Evolutionary conservation across 2,113 vertebrate genomes (phyloP), one percentile per base, ranked within the genome.

Genomic region (Salvelinus fontinalis): DNA sequence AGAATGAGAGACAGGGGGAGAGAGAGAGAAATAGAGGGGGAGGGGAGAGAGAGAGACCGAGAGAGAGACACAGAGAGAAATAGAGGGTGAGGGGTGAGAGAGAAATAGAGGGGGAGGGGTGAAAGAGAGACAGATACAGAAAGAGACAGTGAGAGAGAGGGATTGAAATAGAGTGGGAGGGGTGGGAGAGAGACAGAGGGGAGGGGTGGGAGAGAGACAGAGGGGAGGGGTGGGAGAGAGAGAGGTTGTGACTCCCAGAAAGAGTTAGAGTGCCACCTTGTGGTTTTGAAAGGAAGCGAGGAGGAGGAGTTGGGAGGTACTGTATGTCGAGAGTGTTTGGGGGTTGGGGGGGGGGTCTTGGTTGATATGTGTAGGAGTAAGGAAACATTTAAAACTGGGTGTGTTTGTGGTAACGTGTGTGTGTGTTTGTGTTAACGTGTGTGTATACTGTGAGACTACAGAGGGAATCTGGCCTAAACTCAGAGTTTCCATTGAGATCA

Each of bases 401-500:
- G 5, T 34, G 5, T 34, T 5, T 34, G 5, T 34, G 34, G 7
- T 29, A 27, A 27, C 27, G 75, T 76, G 66, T 39, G 60, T 49
- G 3, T 26, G 48, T 69, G 62, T 60, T 3, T 68, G 48, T 70
- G 39, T 6, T 29, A 29, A 3, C 24, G 8, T 44, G 39, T 44
- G 39, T 44, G 39, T 44, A 16, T 14, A 54, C 51, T 65, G 71
- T 57, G 59, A 70, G 67, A 82, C 74, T 80, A 76, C 71, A 59
- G 31, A 20, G 24, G 67, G 86, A 66, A 73, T n/a, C 81, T 88
- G 86, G 79, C 83, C 71, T 69, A 60, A 29, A 86, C 80, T 91
- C 86, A 89, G 34, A 83, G 71, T 92, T 93, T 93, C 93, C 94
- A 94, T 80, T 93, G 92, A 94, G 91, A 85, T 93, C 92, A 94